Evolutionary conservation across 2,797 vertebrate genomes (phyloP).

Genomic region (Lacerta viridis): DNA sequence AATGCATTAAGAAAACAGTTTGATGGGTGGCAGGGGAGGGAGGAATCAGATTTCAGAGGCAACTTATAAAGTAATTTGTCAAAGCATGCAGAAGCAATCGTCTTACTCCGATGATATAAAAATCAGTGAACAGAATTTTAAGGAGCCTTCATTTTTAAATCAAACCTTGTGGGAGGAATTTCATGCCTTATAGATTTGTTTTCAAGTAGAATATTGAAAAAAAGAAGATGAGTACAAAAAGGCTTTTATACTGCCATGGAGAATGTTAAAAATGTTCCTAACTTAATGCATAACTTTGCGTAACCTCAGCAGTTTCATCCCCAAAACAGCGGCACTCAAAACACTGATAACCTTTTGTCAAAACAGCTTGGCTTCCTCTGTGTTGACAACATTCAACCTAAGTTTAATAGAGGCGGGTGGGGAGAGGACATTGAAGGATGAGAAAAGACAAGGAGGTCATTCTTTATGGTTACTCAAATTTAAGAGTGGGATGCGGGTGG

Average conservation of each 20-base stretch:
- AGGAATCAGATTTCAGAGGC: constrained; percentile 23
- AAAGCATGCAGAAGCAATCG: background rate
- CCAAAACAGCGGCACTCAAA: too few species aligned
- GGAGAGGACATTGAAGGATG: constrained; percentile 11
- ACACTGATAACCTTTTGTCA: constrained; percentile 5
- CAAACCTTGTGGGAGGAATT: constrained; percentile 51
- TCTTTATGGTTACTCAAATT: background rate
- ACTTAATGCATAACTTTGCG: background rate
- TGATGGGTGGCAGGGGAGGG: background rate
- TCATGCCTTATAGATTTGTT: constrained; percentile 15
- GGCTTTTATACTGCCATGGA: background rate
- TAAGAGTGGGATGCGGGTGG: too few species aligned
- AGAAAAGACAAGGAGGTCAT: background rate
- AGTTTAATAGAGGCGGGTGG: background rate
- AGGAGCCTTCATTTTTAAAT: constrained; percentile 52
- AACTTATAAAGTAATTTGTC: constrained; percentile 14
- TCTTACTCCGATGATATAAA: constrained; percentile 27
- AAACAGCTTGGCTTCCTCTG: constrained; percentile 13
- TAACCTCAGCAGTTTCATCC: background rate
- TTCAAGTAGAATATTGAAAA: background rate
- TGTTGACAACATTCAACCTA: background rate
- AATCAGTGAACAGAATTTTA: constrained; percentile 34
- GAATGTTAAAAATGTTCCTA: background rate
- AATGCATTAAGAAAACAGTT: constrained; percentile 26
- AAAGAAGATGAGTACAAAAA: background rate